These are phyloP conservation scores for Etia nguti DNA, from an alignment of 2,113 vertebrate genomes.

Conservation along the genomic window DNA sequence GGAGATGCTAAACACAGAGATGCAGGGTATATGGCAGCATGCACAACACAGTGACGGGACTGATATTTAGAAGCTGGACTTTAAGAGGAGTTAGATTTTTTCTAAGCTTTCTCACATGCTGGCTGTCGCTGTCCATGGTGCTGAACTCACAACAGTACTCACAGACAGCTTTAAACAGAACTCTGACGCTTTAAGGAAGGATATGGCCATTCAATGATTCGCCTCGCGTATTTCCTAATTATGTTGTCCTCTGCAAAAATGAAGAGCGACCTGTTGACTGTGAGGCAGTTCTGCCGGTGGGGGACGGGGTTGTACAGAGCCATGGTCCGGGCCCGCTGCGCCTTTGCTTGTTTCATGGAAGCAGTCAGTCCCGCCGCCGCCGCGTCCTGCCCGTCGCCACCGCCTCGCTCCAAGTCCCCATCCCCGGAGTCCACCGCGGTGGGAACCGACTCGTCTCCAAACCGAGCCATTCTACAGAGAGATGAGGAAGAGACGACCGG, in stretches of 20 bases:
- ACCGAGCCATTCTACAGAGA: slow-evolving; percentile 91
- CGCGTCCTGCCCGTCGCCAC: slow-evolving; percentile 77
- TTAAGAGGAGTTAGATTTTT: background rate
- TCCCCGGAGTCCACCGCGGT: slow-evolving; percentile 83
- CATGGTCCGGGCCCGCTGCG: slow-evolving; percentile 96
- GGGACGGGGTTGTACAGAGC: slow-evolving; percentile 96
- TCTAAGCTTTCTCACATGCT: background rate
- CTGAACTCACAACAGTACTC: slow-evolving; percentile 28
- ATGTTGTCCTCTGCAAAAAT: slow-evolving; percentile 96
- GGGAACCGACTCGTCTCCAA: slow-evolving; percentile 87
- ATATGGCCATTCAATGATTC: slow-evolving; percentile 99
- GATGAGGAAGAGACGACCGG: slow-evolving; percentile 10
- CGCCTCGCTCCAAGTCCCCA: slow-evolving; percentile 82
- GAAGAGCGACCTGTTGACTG: slow-evolving; percentile 97
- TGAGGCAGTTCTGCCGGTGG: slow-evolving; percentile 95
- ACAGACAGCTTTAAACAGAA: background rate
- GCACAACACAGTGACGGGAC: background rate
- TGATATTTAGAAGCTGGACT: background rate
- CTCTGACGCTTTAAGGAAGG: slow-evolving; percentile 70
- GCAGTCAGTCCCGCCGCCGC: slow-evolving; percentile 76
- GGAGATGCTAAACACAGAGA: background rate
- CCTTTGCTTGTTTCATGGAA: slow-evolving; percentile 91
- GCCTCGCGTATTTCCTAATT: slow-evolving; percentile 91
- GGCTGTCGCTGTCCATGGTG: slow-evolving; percentile 46
- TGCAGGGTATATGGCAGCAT: background rate